These are phyloP conservation scores for Engraulis encrasicolus DNA, from an alignment of 2,113 vertebrate genomes.

Conservation along the genomic window DNA sequence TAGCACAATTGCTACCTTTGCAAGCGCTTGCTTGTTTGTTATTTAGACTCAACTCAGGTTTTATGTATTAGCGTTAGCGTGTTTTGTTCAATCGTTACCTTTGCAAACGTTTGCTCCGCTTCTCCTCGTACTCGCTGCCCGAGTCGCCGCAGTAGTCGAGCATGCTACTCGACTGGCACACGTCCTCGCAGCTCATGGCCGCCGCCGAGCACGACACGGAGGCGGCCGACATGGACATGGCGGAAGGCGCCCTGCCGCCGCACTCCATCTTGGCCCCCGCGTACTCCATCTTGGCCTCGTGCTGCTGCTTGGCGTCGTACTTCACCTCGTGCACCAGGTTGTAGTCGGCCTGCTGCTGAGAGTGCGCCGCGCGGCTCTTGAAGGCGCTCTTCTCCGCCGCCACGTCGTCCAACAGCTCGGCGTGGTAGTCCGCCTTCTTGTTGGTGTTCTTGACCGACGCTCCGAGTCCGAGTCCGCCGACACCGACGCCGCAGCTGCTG, in stretches of 20 bases:
- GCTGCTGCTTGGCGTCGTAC: constrained; percentile 70
- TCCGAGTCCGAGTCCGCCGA: too few relatives aligned
- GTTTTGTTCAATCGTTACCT: constrained; percentile 72
- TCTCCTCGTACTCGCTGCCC: constrained; percentile 71
- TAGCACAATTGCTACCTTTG: too few relatives aligned
- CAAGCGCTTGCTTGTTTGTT: too few relatives aligned
- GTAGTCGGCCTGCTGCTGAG: constrained; percentile 86
- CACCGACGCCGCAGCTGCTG: too few relatives aligned
- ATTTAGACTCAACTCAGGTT: too few relatives aligned
- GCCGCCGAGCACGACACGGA: constrained; percentile 65
- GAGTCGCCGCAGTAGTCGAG: constrained; percentile 70
- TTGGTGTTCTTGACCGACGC: constrained; percentile 96
- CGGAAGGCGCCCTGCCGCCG: constrained; percentile 73
- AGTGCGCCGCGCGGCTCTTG: constrained; percentile 83
- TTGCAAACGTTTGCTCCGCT: constrained; percentile 82
- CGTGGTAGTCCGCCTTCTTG: constrained; percentile 89
- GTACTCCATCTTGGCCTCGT: constrained; percentile 68
- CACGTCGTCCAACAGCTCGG: constrained; percentile 82
- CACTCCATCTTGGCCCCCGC: constrained; percentile 80
- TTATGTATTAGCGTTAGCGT: neutral
- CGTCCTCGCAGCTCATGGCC: constrained; percentile 73
- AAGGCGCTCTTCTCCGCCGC: constrained; percentile 84
- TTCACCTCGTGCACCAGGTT: constrained; percentile 91
- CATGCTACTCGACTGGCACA: constrained; percentile 76
- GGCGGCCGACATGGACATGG: too few relatives aligned